phyloP scores from a whole-genome alignment of 2,113 vertebrate species.

The Excalfactoria chinensis region DNA sequence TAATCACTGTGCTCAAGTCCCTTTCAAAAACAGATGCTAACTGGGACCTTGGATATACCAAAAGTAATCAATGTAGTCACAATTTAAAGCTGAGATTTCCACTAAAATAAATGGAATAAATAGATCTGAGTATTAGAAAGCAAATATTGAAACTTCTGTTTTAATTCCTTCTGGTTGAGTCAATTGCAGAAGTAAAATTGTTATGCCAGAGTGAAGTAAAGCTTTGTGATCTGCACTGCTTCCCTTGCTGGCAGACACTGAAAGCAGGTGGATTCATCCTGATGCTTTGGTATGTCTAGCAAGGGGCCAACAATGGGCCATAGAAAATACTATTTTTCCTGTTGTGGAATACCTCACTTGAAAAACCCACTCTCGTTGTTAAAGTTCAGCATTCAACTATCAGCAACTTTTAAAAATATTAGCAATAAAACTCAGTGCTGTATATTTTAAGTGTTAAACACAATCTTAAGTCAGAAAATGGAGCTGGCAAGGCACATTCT shows the following conservation, averaged over 20 bases:
- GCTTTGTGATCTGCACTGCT: not conserved
- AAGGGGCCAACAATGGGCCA: not conserved
- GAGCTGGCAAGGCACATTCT: not conserved
- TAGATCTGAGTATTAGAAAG: not conserved
- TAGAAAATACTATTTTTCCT: not conserved
- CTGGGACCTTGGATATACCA: not conserved
- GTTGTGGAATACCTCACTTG: not conserved
- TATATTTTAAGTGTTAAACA: not conserved
- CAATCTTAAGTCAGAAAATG: not conserved
- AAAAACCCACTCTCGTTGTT: not conserved
- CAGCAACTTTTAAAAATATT: not conserved
- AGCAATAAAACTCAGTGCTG: not conserved
- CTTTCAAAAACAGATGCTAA: not conserved
- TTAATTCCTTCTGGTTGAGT: not conserved
- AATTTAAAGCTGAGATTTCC: not conserved
- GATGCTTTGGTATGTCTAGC: accelerated
- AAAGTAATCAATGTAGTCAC: not conserved
- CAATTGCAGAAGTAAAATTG: constrained; percentile 35
- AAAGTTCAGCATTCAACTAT: not conserved
- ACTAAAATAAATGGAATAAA: not conserved
- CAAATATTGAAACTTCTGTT: not conserved
- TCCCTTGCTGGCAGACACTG: not conserved
- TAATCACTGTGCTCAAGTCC: not conserved
- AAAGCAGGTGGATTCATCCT: not conserved
- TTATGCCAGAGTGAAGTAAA: not conserved